Conservation (phyloP, 2,888 invertebrate genomes). For the Scelioninae gen. 1 region DNA sequence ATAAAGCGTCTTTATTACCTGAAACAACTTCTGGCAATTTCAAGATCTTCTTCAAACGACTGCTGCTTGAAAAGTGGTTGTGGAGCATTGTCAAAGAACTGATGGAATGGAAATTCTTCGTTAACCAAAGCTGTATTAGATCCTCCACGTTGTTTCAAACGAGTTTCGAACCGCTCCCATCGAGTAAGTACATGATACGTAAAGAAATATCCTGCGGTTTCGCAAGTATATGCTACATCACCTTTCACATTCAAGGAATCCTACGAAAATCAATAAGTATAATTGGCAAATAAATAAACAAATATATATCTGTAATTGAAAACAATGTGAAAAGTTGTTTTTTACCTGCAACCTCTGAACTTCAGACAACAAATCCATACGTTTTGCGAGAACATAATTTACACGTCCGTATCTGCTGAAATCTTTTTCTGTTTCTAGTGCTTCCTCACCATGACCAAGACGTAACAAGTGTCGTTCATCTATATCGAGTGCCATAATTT, state of each 20-base stretch:
- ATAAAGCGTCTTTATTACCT: too few species aligned
- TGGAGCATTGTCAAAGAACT: conserved; percentile 96
- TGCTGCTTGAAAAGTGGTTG: conserved; percentile 95
- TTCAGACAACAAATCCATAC: conserved; percentile 93
- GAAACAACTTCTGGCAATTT: conserved; percentile 96
- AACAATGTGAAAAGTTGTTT: conserved; percentile 1
- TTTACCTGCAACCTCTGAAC: conserved; percentile 92
- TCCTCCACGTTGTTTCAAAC: conserved; percentile 85
- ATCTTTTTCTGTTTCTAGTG: conserved; percentile 99
- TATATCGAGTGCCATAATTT: conserved; percentile 98
- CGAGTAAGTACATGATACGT: conserved; percentile 95
- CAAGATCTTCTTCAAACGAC: conserved; percentile 92
- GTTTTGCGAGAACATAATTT: conserved; percentile 97
- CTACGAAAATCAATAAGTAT: conserved; percentile 58
- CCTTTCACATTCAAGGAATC: conserved; percentile 93
- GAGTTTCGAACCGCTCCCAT: conserved; percentile 94
- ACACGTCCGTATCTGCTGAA: conserved; percentile 99
- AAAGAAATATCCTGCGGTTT: conserved; percentile 99
- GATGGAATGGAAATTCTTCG: conserved; percentile 95
- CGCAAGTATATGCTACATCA: conserved; percentile 98
- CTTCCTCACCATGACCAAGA: conserved; percentile 99
- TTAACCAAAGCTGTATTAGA: conserved; percentile 84
- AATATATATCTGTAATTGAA: conserved; percentile 15
- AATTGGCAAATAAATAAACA: background rate
- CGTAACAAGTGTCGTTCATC: conserved; percentile 98